Conservation (phyloP, 1,140 invertebrate genomes). For the Hycleus cichorii region DNA sequence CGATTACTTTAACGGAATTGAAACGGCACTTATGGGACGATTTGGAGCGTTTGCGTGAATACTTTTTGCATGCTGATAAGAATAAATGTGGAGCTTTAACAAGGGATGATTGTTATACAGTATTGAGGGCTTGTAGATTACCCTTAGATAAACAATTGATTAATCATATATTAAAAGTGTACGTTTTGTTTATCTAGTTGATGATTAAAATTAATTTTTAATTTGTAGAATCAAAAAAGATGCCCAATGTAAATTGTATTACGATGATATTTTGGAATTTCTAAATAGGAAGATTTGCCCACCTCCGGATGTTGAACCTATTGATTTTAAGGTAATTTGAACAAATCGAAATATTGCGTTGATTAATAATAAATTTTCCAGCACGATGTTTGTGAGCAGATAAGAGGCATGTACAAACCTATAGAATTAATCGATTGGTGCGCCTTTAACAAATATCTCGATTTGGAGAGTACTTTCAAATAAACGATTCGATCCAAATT, state of each 20-base stretch:
- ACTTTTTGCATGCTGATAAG: slow-evolving; percentile 56
- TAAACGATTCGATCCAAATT: slow-evolving; percentile 8
- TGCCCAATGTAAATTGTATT: slow-evolving; percentile 52
- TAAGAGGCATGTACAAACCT: slow-evolving; percentile 40
- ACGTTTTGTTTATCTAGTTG: slow-evolving; percentile 29
- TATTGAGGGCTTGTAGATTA: slow-evolving; percentile 55
- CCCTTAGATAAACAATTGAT: slow-evolving; percentile 59
- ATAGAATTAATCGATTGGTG: slow-evolving; percentile 44
- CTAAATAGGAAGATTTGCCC: slow-evolving; percentile 52
- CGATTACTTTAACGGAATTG: slow-evolving; percentile 59
- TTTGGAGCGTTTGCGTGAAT: slow-evolving; percentile 55
- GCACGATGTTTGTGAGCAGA: slow-evolving; percentile 45
- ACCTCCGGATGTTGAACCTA: slow-evolving; percentile 43
- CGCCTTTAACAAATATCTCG: slow-evolving; percentile 45
- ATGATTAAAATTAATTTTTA: neutral
- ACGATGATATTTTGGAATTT: slow-evolving; percentile 51
- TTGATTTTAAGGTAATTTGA: slow-evolving; percentile 46
- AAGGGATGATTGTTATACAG: slow-evolving; percentile 49
- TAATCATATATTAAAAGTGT: slow-evolving; percentile 62
- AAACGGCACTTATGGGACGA: slow-evolving; percentile 62
- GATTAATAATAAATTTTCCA: slow-evolving; percentile 24
- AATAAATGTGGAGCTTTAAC: slow-evolving; percentile 48
- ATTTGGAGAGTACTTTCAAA: slow-evolving; percentile 42
- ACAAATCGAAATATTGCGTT: neutral
- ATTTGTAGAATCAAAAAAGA: slow-evolving; percentile 48